These are phyloP conservation scores for Charanyca ferruginea DNA, from an alignment of 2,888 invertebrate species.

Conservation along the genomic window DNA sequence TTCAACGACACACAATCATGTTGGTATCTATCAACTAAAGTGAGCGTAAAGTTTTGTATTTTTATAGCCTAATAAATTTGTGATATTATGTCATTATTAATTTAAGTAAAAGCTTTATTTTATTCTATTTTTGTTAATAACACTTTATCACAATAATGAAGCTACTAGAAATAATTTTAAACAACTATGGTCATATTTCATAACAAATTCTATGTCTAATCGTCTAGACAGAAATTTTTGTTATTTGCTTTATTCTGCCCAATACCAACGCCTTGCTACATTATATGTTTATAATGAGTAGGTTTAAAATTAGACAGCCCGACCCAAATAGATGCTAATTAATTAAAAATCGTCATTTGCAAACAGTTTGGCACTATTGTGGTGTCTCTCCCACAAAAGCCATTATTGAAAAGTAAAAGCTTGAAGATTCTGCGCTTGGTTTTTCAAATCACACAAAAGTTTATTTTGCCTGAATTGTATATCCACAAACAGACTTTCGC, in stretches of 20 bases:
- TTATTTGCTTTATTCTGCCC: conserved; percentile 29
- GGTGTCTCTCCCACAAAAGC: too few relatives aligned
- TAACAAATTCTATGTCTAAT: conserved; percentile 16
- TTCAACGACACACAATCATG: neutral
- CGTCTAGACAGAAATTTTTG: conserved; percentile 1
- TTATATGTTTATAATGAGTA: conserved; percentile 18
- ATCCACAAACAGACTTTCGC: conserved; percentile 6
- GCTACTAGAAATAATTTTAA: conserved; percentile 5
- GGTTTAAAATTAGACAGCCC: neutral
- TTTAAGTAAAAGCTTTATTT: conserved; percentile 22
- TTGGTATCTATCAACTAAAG: neutral
- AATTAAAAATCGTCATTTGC: too few relatives aligned
- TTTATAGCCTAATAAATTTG: conserved; percentile 30
- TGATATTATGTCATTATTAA: conserved; percentile 13
- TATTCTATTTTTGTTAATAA: conserved; percentile 2
- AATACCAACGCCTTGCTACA: conserved; percentile 11
- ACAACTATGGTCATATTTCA: neutral
- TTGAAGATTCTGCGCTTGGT: too few relatives aligned
- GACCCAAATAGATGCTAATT: too few relatives aligned
- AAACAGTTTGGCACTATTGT: too few relatives aligned
- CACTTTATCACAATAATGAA: neutral
- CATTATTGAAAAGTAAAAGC: too few relatives aligned
- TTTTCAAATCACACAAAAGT: neutral
- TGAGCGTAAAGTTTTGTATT: neutral
- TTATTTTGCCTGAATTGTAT: neutral